Conservation (phyloP, 2,797 vertebrate genomes). For the Cynodonichthys magdalenae region DNA sequence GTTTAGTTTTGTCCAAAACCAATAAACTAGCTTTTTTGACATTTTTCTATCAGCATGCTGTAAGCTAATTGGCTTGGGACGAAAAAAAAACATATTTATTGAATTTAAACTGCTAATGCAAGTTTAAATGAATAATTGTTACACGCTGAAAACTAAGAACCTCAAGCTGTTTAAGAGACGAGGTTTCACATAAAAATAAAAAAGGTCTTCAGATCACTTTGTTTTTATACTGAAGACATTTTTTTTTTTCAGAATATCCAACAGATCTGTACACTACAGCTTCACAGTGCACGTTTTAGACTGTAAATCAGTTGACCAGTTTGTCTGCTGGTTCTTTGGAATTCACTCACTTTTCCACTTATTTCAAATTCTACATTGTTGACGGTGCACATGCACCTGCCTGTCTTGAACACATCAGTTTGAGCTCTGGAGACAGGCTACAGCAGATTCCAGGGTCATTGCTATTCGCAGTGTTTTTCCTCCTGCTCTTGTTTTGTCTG, state of each 20-base stretch:
- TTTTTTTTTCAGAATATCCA: background rate
- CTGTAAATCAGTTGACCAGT: background rate
- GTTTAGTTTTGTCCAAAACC: too few relatives aligned
- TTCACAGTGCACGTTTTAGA: background rate
- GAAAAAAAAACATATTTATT: too few relatives aligned
- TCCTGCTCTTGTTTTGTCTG: slow-evolving; percentile 14
- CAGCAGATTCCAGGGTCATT: slow-evolving; percentile 18
- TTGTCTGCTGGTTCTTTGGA: background rate
- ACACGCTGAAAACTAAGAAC: too few relatives aligned
- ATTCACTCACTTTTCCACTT: background rate
- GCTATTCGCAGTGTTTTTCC: slow-evolving; percentile 23
- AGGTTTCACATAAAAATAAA: too few relatives aligned
- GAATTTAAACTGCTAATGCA: too few relatives aligned
- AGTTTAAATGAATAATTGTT: too few relatives aligned
- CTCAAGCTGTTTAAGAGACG: too few relatives aligned
- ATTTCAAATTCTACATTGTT: background rate
- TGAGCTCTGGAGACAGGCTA: slow-evolving; percentile 16
- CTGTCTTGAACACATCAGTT: slow-evolving; percentile 14
- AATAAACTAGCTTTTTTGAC: too few relatives aligned
- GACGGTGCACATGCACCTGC: too few relatives aligned
- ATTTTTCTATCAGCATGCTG: too few relatives aligned
- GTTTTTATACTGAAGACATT: background rate
- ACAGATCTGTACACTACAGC: background rate
- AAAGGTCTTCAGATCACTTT: too few relatives aligned
- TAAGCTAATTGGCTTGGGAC: too few relatives aligned